phyloP scores from a whole-genome alignment of 2,888 invertebrate species.

The Homarus gammarus region DNA sequence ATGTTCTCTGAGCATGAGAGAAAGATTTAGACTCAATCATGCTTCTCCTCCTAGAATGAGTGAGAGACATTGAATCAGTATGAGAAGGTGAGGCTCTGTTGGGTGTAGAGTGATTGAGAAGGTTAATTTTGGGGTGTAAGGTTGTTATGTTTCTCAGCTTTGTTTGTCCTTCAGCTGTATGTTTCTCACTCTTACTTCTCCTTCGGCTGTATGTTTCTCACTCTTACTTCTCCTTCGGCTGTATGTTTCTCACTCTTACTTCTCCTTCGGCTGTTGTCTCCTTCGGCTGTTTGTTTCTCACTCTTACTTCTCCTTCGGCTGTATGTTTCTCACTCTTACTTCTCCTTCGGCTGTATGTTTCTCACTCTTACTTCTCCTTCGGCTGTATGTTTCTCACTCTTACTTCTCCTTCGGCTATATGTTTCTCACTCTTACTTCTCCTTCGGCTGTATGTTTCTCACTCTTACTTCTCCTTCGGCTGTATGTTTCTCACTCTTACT shows the following conservation, averaged over 20 bases:
- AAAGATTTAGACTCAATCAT: no score
- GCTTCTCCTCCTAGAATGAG: no score
- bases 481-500: no score
- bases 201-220: not conserved
- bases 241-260: not conserved
- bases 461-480: no score
- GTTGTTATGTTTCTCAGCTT: no score
- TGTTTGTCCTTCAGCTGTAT: not conserved
- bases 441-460: no score
- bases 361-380: not conserved
- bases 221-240: not conserved
- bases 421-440: no score
- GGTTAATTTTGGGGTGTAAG: no score
- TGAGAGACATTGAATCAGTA: no score
- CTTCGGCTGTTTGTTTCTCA: not conserved
- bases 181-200: not conserved
- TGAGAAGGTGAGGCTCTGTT: no score
- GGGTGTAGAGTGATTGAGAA: no score
- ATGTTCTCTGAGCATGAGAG: no score
- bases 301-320: not conserved
- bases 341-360: not conserved
- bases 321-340: not conserved
- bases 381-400: not conserved
- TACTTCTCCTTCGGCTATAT: not conserved
- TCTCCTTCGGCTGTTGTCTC: not conserved